Conservation (phyloP, 2,888 invertebrate genomes). For the Phalera bucephala region DNA sequence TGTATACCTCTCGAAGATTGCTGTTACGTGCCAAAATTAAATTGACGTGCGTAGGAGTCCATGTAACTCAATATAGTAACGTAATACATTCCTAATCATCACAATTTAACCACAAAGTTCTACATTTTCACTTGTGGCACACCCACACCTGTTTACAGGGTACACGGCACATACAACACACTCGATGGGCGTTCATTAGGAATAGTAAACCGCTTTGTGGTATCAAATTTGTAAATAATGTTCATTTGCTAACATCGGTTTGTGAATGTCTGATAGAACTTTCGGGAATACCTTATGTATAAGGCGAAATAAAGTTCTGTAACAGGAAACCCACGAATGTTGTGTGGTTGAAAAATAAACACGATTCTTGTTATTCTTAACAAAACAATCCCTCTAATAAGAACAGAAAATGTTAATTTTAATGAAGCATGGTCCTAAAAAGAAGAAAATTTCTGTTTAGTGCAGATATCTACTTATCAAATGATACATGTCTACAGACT, state of each 20-base stretch:
- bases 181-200: slow-evolving; percentile 63
- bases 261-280: slow-evolving; percentile 6
- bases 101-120: slow-evolving; percentile 53
- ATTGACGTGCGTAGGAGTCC: slow-evolving; percentile 32
- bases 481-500: no score
- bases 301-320: no score
- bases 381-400: no score
- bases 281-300: not conserved
- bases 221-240: slow-evolving; percentile 59
- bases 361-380: no score
- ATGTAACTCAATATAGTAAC: slow-evolving; percentile 43
- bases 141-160: slow-evolving; percentile 21
- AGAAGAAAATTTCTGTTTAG: no score
- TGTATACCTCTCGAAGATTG: no score
- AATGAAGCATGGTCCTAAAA: no score
- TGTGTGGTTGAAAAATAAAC: no score
- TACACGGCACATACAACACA: slow-evolving; percentile 23
- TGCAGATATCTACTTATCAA: no score
- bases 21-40: slow-evolving; percentile 28
- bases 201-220: slow-evolving; percentile 66
- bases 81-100: slow-evolving; percentile 51
- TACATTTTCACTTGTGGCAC: slow-evolving; percentile 38
- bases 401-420: no score
- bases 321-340: no score
- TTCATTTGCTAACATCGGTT: slow-evolving; percentile 34